These are phyloP conservation scores for Onthophagus sagittarius DNA, from an alignment of 2,888 invertebrate genomes.

Conservation along the genomic window DNA sequence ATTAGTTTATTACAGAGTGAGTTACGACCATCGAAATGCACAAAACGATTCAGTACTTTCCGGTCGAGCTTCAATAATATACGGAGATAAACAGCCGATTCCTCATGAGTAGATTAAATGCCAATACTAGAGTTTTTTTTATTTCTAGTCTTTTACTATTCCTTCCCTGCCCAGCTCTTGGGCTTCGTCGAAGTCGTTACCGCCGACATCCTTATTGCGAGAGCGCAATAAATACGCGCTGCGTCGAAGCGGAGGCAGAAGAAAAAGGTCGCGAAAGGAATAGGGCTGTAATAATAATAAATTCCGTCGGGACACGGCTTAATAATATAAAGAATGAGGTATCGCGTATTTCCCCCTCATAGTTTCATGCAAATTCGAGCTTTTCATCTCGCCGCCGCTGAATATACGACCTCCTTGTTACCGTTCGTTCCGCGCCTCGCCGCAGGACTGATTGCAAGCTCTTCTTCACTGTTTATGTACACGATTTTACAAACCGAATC, in stretches of 20 bases:
- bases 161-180: background rate
- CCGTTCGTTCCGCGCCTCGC: background rate
- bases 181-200: background rate
- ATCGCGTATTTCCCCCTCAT: conserved; percentile 7
- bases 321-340: conserved; percentile 9
- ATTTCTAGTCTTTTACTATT: background rate
- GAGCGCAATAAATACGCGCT: background rate
- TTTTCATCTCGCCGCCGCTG: conserved; percentile 4
- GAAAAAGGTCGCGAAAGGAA: background rate
- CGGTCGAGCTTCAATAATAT: background rate
- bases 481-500: background rate
- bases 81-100: background rate
- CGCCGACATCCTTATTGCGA: background rate
- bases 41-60: background rate
- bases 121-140: background rate
- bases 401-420: conserved; percentile 10
- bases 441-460: background rate
- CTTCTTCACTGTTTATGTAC: background rate
- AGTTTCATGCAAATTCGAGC: conserved; percentile 7
- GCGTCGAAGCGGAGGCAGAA: background rate
- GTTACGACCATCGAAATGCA: background rate
- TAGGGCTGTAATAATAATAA: background rate
- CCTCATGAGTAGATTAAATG: background rate
- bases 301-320: conserved; percentile 1
- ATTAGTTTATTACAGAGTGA: background rate